Base-by-base conservation (phyloP, 2,797 vertebrate species). In the Cetoscarus ocellatus region DNA sequence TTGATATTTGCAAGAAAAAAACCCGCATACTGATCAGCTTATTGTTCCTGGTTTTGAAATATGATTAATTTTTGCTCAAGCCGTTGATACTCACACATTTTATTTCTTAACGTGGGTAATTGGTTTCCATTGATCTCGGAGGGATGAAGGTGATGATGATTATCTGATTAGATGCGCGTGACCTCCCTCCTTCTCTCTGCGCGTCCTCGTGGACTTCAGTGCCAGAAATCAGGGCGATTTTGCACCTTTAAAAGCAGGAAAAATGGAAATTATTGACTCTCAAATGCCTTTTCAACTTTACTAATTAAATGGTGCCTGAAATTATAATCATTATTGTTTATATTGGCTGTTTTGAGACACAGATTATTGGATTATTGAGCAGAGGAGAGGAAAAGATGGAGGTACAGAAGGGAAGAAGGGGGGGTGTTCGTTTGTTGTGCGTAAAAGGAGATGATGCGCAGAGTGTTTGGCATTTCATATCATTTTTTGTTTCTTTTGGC, bases 161-260 rank as follows among this genome's bases (percentile, higher is more conserved):
- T 54, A 36, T 44, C 48, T 49, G 64, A n/a, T 36, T 77, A 73
- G 67, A 52, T 35, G 78, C 70, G 77, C 65, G 73, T 70, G 78
- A 78, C 74, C 73, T 78, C 73, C 40, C 42, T 54, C 66, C 60
- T 63, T 54, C 74, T 82, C 65, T 48, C 66, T 43, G 68, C 57
- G 12, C 55, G 73, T 80, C 77, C 59, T 66, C 76, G 3, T 74
- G 78, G 58, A 70, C 77, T 65, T 78, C 52, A 59, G 69, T 40
- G 62, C 69, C 53, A 40, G 79, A 61, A 39, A 38, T 40, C 77
- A 61, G 73, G 62, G 67, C 36, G 70, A 73, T 68, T 64, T 63
- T 65, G 61, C 51, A 82, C 76, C 77, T 87, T 79, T 42, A 44
- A 57, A 64, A 75, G 61, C 81, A 54, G 64, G 45, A 85, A 78